These are phyloP conservation scores for Penaeus indicus DNA, from an alignment of 1,140 invertebrate species.

Conservation along the genomic window DNA sequence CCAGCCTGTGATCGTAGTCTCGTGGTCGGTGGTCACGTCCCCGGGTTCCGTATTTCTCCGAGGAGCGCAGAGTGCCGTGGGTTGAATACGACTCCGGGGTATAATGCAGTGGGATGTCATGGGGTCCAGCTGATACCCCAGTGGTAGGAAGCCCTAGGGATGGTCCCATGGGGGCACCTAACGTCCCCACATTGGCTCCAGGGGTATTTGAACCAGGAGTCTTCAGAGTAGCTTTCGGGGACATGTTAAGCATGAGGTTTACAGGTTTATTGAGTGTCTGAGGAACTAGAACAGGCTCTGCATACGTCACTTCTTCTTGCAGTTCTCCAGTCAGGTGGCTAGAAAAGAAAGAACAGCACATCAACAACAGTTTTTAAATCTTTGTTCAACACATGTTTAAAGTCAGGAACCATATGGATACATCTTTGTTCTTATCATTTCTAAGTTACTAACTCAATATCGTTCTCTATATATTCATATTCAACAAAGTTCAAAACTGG, in stretches of 20 bases:
- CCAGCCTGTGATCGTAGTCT: constrained; percentile 65
- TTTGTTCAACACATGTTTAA: too few species aligned
- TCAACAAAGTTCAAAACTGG: too few species aligned
- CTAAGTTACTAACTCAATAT: too few species aligned
- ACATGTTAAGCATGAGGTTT: constrained; percentile 65
- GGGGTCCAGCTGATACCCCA: constrained; percentile 62
- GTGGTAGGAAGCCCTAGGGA: constrained; percentile 69
- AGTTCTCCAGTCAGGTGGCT: constrained; percentile 79
- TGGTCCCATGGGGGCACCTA: constrained; percentile 62
- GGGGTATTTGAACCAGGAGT: constrained; percentile 80
- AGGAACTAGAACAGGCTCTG: constrained; percentile 86
- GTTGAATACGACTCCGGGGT: constrained; percentile 66
- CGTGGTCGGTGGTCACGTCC: constrained; percentile 79
- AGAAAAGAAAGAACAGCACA: constrained; percentile 56
- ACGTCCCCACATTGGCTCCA: constrained; percentile 71
- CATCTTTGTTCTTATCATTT: too few species aligned
- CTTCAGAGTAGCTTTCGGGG: constrained; percentile 80
- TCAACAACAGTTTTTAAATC: neutral
- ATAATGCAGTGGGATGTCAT: constrained; percentile 65
- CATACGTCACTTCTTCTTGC: constrained; percentile 83
- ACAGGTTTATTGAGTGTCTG: constrained; percentile 76
- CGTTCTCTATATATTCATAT: too few species aligned
- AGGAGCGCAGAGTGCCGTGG: constrained; percentile 66
- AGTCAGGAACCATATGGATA: too few species aligned
- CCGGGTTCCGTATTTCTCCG: constrained; percentile 77